These are phyloP conservation scores for Acrocephalus arundinaceus DNA, from an alignment of 2,113 vertebrate species.

Conservation along the genomic window DNA sequence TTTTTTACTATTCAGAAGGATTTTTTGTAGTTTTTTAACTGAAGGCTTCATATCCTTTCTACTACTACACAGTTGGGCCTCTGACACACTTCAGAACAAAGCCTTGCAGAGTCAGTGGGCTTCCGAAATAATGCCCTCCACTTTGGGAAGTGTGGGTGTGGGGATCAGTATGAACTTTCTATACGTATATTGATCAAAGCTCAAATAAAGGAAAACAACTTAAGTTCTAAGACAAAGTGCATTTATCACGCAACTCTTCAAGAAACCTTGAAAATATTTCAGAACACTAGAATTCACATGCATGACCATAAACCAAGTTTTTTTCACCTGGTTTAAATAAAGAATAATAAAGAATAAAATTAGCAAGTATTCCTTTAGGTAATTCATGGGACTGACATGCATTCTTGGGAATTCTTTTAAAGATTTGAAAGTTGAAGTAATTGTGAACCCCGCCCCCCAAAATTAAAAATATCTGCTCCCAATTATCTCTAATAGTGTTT, in stretches of 20 bases:
- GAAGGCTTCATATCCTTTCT: neutral
- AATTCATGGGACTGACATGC: neutral
- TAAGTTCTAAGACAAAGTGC: neutral
- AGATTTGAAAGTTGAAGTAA: neutral
- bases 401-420: neutral
- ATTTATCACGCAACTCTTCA: neutral
- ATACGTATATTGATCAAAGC: neutral
- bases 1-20: neutral
- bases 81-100: neutral
- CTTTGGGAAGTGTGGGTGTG: neutral
- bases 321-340: neutral
- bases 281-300: neutral
- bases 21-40: neutral
- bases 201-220: neutral
- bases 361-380: neutral
- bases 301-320: neutral
- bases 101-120: neutral
- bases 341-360: neutral
- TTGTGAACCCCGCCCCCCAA: fast-evolving
- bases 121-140: neutral
- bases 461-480: neutral
- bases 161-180: neutral
- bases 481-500: neutral
- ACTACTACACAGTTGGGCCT: neutral
- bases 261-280: neutral